Evolutionary conservation across 1,140 invertebrate species (phyloP).

Genomic region (Rhagoletis zephyria): DNA sequence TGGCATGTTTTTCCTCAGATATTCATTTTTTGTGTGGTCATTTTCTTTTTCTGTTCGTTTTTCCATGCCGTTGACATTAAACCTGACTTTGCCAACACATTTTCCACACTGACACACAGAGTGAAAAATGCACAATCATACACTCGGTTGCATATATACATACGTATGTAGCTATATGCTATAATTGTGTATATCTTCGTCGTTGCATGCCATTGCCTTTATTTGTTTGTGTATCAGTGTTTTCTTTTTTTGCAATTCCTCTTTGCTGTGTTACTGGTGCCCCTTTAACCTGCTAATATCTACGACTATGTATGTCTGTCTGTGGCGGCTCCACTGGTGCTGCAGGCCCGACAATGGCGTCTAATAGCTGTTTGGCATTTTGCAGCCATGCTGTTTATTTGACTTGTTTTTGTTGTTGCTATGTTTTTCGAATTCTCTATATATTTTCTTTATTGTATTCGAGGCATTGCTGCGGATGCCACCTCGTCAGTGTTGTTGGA

Average conservation of each 20-base stretch:
- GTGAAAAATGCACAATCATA: neutral
- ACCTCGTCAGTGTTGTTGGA: neutral
- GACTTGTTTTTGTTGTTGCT: slow-evolving; percentile 10
- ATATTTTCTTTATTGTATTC: neutral
- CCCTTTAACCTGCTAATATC: slow-evolving; percentile 40
- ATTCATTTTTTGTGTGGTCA: neutral
- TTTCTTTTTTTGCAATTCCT: slow-evolving; percentile 22
- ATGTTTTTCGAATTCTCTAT: slow-evolving; percentile 10
- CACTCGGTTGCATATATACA: neutral
- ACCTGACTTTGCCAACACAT: slow-evolving; percentile 45
- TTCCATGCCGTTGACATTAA: slow-evolving; percentile 47
- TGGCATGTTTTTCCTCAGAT: neutral
- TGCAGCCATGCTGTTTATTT: slow-evolving; percentile 11
- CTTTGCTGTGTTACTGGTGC: slow-evolving; percentile 47
- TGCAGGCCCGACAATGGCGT: neutral
- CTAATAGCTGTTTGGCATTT: slow-evolving; percentile 40
- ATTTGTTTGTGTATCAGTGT: slow-evolving; percentile 1
- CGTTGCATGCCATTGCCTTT: slow-evolving; percentile 29
- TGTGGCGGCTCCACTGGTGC: neutral
- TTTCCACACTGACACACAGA: slow-evolving; percentile 48
- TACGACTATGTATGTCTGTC: neutral
- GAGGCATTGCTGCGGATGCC: slow-evolving; percentile 1
- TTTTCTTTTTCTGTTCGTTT: slow-evolving; percentile 1
- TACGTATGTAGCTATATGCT: neutral
- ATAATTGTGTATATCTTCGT: slow-evolving; percentile 2